Evolutionary conservation across 2,113 vertebrate genomes (phyloP).

Genomic region (Aldabrachelys gigantea): DNA sequence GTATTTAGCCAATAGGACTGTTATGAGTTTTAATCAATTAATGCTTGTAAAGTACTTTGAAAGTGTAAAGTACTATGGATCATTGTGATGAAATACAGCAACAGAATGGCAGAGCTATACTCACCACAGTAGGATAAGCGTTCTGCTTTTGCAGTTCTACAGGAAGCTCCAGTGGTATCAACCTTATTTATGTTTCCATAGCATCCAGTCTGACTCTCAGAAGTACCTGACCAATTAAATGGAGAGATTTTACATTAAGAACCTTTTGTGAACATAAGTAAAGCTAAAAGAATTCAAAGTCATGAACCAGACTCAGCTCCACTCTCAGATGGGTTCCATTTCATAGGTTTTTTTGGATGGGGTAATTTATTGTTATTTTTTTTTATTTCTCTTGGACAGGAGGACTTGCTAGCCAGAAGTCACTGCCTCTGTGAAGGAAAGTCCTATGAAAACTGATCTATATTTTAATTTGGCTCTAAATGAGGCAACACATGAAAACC

Average conservation of each 20-base stretch:
- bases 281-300: background rate
- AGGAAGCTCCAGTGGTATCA: conserved; percentile 70
- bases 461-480: background rate
- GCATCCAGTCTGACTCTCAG: conserved; percentile 27
- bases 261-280: background rate
- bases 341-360: background rate
- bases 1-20: background rate
- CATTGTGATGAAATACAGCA: background rate
- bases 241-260: background rate
- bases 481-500: background rate
- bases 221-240: background rate
- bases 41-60: background rate
- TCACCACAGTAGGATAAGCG: conserved; percentile 64
- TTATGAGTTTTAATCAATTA: background rate
- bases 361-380: too few species aligned
- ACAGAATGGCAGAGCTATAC: background rate
- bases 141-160: conserved; percentile 65
- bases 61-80: background rate
- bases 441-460: background rate
- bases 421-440: background rate
- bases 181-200: conserved; percentile 74
- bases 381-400: background rate
- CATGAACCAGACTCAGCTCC: rapidly evolving
- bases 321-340: background rate
- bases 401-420: background rate